Base-by-base conservation (phyloP, 1,140 invertebrate genomes). In the Orussus abietinus region DNA sequence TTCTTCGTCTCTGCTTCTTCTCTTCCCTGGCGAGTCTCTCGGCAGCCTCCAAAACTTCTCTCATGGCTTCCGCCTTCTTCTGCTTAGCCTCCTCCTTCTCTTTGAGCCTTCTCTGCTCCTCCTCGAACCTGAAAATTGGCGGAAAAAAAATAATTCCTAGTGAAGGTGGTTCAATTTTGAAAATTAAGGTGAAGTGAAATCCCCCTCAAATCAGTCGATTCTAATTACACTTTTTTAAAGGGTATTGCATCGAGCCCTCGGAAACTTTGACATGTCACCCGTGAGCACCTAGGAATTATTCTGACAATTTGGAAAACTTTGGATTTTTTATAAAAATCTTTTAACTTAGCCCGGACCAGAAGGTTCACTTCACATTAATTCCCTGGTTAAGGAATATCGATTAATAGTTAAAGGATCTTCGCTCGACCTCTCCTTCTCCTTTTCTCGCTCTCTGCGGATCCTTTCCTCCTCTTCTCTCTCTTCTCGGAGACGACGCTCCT, bases 381-480 rank as follows among this genome's bases (percentile, higher is more conserved):
- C 9, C 9, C 25, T 11, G 25, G 25, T 26, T 10, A 11, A 26
- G 11, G 11, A 26, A 10, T 10, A 10, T 10, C 11, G 9, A 10
- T 9, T 26, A 11, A 10, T 11, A 26, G 25, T 11, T 11, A 11
- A n/a, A n/a, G n/a, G n/a, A n/a, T n/a, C n/a, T n/a, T n/a, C n/a
- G n/a, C n/a, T n/a, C n/a, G 36, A 68, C 65, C 77, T 73, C 55
- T 77, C 58, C 35, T 73, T 75, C 56, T 86, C 83, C 47, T 78
- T 72, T 57, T 85, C 80, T 47, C 78, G 76, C 54, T 86, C 79
- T 44, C 75, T 74, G 50, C 76, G 74, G 29, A 86, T 80, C 46
- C 83, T 71, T 35, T 82, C 66, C 51, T 86, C 84, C 62, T 85
- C 83, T 48, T 80, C 71, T 38, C 67, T 72, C 62, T 86, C 83